A percentile compares a stretch with the other conserved stretches of the same genome.
phyloP scores from a whole-genome alignment of 1,140 invertebrate species.

The Atta texana region DNA sequence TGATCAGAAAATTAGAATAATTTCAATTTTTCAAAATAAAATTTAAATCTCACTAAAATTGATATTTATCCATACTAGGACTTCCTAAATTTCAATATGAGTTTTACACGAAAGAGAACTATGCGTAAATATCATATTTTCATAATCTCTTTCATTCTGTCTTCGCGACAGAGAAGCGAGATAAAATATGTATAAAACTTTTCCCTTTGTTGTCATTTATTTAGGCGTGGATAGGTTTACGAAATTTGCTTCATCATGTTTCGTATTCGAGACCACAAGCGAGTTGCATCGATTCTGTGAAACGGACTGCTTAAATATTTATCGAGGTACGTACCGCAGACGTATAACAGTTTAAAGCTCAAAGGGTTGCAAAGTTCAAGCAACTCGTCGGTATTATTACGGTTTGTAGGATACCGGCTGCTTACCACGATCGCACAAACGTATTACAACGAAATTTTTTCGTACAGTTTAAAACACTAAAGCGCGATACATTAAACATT shows the following conservation, averaged over 20 bases:
- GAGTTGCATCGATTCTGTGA: constrained; percentile 65
- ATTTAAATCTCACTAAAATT: not conserved
- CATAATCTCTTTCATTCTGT: not conserved
- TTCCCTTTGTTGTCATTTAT: constrained; percentile 22
- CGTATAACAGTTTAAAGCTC: constrained; percentile 56
- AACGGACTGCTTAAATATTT: constrained; percentile 59
- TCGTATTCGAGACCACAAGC: constrained; percentile 52
- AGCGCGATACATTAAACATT: constrained; percentile 46
- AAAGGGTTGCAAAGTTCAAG: constrained; percentile 57
- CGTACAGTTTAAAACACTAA: constrained; percentile 23
- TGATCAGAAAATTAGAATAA: not conserved
- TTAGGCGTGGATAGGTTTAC: constrained; percentile 18
- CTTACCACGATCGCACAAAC: constrained; percentile 40
- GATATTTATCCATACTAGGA: not conserved
- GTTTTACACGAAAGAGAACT: not conserved
- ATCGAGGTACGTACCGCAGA: constrained; percentile 50
- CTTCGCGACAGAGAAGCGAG: not conserved
- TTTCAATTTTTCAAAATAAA: not conserved
- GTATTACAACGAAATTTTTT: constrained; percentile 56
- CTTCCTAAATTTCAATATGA: not conserved
- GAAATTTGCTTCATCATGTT: constrained; percentile 47
- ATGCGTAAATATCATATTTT: not conserved
- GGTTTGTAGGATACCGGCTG: constrained; percentile 29
- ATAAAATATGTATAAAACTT: constrained; percentile 17
- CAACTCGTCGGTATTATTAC: constrained; percentile 58